Conservation (phyloP, 2,113 vertebrate species). For the Tor tambroides region DNA sequence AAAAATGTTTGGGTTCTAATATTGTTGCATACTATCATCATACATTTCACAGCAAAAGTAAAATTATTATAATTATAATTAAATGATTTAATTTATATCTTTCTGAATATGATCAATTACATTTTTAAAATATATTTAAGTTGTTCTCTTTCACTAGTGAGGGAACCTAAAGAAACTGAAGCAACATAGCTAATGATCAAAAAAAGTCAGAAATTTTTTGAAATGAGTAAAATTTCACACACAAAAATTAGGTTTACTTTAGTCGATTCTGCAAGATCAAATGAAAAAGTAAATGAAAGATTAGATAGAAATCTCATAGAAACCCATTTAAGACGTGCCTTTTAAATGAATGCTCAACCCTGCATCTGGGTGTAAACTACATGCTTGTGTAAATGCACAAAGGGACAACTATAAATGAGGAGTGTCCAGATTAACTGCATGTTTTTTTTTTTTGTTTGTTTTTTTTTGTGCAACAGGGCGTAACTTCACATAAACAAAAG, state of each 20-base stretch:
- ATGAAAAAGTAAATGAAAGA: neutral
- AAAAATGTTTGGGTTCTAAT: neutral
- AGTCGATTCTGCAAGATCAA: neutral
- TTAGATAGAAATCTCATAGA: neutral
- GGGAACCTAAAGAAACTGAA: neutral
- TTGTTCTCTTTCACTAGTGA: neutral
- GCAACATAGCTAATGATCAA: neutral
- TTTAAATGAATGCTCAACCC: neutral
- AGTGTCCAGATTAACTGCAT: neutral
- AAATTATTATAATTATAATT: neutral
- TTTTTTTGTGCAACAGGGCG: slow-evolving; percentile 35
- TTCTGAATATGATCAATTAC: neutral
- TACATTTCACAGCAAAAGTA: neutral
- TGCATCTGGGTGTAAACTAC: neutral
- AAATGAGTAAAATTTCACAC: neutral
- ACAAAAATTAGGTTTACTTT: neutral
- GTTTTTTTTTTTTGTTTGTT: slow-evolving; percentile 29
- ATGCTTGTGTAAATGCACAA: neutral
- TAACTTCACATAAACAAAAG: slow-evolving; percentile 21
- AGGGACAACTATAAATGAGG: neutral
- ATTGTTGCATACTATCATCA: neutral
- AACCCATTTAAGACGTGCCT: neutral
- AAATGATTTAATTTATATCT: neutral
- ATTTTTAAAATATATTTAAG: neutral
- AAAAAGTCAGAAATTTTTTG: neutral